These are phyloP conservation scores for Digitonthophagus gazella DNA, from an alignment of 2,888 invertebrate species.

Conservation along the genomic window DNA sequence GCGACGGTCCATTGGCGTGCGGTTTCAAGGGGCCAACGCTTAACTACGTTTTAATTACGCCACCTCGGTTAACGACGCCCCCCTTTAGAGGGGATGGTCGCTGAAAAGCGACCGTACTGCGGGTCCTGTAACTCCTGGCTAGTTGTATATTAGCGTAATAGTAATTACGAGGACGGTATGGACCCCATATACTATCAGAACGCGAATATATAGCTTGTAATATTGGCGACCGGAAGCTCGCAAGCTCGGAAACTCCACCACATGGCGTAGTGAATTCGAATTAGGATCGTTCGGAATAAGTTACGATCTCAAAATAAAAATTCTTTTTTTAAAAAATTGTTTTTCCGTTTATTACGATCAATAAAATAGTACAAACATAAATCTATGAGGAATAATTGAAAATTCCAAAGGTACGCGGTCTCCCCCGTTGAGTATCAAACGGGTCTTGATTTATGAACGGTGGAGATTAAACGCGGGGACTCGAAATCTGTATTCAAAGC, in stretches of 20 bases:
- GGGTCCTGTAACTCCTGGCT: conserved; percentile 8
- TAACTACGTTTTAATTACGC: conserved; percentile 43
- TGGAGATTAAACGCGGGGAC: not conserved
- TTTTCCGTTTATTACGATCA: too few species aligned
- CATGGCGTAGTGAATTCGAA: too few species aligned
- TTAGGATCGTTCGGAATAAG: too few species aligned
- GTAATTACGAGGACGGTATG: conserved; percentile 35
- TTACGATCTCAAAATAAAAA: too few species aligned
- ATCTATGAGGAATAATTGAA: not conserved
- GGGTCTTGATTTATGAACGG: not conserved
- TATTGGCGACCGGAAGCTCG: not conserved
- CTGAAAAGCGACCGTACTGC: not conserved
- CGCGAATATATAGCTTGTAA: conserved; percentile 23
- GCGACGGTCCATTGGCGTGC: conserved; percentile 46
- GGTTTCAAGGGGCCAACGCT: conserved; percentile 36
- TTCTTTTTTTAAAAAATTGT: too few species aligned
- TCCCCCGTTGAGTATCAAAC: not conserved
- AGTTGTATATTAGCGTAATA: conserved; percentile 33
- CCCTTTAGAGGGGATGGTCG: conserved; percentile 4
- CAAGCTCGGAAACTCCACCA: too few species aligned
- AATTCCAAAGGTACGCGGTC: not conserved
- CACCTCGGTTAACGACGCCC: conserved; percentile 3
- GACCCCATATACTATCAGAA: conserved; percentile 25
- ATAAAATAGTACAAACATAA: too few species aligned
- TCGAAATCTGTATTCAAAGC: not conserved